Base-by-base conservation (phyloP, 92 coral and sea anemone species). In the Heliopora coerulea region DNA sequence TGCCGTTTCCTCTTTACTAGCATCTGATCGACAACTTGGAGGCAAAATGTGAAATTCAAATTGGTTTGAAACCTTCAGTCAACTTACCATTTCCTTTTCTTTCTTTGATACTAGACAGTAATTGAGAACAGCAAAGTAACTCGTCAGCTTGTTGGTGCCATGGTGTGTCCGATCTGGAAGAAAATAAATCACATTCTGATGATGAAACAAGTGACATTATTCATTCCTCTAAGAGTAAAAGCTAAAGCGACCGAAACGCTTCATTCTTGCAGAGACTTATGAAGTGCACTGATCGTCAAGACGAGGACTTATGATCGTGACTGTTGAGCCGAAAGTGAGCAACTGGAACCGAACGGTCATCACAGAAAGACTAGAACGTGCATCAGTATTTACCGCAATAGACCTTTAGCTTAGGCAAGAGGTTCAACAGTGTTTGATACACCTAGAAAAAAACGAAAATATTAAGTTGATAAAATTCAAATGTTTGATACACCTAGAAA, bases 71-170 rank as follows among this genome's bases (percentile, higher is more conserved):
- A 4, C 11, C 4, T 37, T 4, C 42, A 37, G 11, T 4, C 6
- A 4, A 4, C 52, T 56, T 87, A 95, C 99, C 95, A 90, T 87
- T 80, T 95, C 91, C 60, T 90, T 95, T 83, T 95, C 99, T 14
- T 87, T 87, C 69, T 76, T 77, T 60, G 99, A 90, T 20, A 88
- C 89, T 62, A 95, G 90, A 52, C 93, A 95, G 88, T 95, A 95
- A 79, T 90, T 95, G 79, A 95, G 72, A 44, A 95, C 99, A 14
- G 96, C 91, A 57, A 95, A 95, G 59, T 83, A 95, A 62, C 96
- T 95, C 73, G 91, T 96, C 33, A 95, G 90, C 56, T 95, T 95
- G 30, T 96, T 95, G 1, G 95, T 90, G 18, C 97, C 93, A 72
- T 95, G 99, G 9, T 90, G 83, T 68, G 88, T 95, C 74, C 99